A percentile compares a stretch with the other conserved stretches of the same genome.
Conservation (phyloP, 2,797 vertebrate genomes). For the Petrocephalus schoutedeni region DNA sequence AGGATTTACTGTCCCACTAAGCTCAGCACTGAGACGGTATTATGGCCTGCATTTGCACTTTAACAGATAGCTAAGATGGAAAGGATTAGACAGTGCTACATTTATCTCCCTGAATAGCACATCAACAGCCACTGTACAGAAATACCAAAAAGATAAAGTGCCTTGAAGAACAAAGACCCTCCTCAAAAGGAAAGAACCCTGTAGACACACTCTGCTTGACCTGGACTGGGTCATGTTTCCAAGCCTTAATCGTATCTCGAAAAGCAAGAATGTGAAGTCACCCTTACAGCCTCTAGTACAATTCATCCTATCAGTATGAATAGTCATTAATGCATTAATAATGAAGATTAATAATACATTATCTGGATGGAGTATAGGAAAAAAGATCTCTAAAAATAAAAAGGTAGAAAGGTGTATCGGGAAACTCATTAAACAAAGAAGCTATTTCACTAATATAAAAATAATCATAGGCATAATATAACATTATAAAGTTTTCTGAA, state of each 20-base stretch:
- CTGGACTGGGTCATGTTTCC: neutral
- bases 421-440: neutral
- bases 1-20: neutral
- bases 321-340: neutral
- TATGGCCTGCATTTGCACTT: neutral
- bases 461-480: neutral
- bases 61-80: neutral
- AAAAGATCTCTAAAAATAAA: constrained; percentile 3
- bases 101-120: neutral
- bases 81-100: neutral
- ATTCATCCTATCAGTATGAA: neutral
- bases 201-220: neutral
- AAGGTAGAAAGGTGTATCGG: neutral
- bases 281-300: neutral
- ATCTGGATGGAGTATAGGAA: neutral
- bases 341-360: constrained; percentile 1
- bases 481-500: neutral
- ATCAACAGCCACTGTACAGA: neutral
- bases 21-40: neutral
- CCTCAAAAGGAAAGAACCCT: neutral
- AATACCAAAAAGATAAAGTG: constrained; percentile 11
- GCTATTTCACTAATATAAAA: neutral
- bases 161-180: neutral
- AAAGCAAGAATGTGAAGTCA: neutral
- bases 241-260: neutral